These are phyloP conservation scores for Hydrotaea cyrtoneurina DNA, from an alignment of 2,888 invertebrate genomes.

Conservation along the genomic window DNA sequence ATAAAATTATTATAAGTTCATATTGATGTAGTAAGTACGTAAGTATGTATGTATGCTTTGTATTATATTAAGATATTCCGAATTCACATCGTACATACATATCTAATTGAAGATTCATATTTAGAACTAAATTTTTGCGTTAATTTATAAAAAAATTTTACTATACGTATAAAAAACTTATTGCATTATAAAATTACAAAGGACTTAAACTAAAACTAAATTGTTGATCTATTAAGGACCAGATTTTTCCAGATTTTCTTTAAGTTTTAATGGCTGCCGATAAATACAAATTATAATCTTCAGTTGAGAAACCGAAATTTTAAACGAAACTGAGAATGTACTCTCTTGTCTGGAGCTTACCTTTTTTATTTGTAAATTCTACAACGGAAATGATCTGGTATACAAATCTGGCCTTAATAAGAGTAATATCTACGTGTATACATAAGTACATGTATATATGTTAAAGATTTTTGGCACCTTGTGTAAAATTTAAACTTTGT, in stretches of 20 bases:
- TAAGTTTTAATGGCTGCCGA: background rate
- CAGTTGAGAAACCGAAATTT: too few species aligned
- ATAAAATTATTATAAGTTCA: slow-evolving; percentile 23
- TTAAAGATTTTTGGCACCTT: slow-evolving; percentile 21
- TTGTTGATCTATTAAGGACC: background rate
- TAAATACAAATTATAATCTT: too few species aligned
- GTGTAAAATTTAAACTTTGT: slow-evolving; percentile 3
- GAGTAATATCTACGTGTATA: too few species aligned
- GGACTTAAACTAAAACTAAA: background rate
- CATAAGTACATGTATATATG: background rate
- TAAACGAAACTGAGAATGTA: too few species aligned
- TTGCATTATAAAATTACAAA: background rate
- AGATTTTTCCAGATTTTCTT: background rate
- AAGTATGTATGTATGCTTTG: background rate
- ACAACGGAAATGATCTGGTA: too few species aligned
- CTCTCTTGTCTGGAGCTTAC: too few species aligned
- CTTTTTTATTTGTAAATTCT: too few species aligned
- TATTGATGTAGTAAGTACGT: background rate
- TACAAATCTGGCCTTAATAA: too few species aligned
- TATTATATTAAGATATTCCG: too few species aligned
- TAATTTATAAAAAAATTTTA: slow-evolving; percentile 12
- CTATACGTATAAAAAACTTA: slow-evolving; percentile 13
- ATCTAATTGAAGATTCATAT: background rate
- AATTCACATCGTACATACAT: background rate
- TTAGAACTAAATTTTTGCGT: background rate